Evolutionary conservation across 1,140 invertebrate genomes (phyloP).

Genomic region (honey bee (Apis mellifera)): DNA sequence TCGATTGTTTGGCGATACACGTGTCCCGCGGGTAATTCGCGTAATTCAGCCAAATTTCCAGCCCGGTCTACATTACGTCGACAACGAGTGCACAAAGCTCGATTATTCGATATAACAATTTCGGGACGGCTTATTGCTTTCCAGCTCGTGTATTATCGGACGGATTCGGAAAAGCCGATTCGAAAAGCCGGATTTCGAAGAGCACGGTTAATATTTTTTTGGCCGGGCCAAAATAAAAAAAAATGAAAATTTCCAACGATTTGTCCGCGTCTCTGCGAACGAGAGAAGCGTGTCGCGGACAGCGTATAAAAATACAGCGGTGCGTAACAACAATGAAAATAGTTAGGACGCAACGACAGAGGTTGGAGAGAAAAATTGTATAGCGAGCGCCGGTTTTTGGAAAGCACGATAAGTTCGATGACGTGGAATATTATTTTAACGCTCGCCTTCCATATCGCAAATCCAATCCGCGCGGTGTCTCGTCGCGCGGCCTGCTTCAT

Average conservation of each 20-base stretch:
- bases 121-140: constrained; percentile 7
- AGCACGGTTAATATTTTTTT: constrained; percentile 14
- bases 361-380: neutral
- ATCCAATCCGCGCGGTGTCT: neutral
- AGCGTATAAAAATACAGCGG: neutral
- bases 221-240: no score
- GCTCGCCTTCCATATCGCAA: no score
- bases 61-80: neutral
- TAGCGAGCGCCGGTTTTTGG: neutral
- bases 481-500: no score
- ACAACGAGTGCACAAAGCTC: neutral
- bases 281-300: no score
- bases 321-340: neutral
- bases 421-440: no score
- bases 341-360: neutral
- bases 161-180: neutral
- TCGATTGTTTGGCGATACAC: neutral
- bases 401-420: constrained; percentile 13
- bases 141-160: neutral
- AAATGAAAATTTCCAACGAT: constrained; percentile 8
- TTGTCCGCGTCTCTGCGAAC: neutral
- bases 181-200: neutral
- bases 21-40: neutral
- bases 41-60: neutral
- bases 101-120: constrained; percentile 26